A percentile compares a stretch with the other conserved stretches of the same genome.
Conservation (phyloP, 2,797 vertebrate genomes). For the Clarias fuscus region DNA sequence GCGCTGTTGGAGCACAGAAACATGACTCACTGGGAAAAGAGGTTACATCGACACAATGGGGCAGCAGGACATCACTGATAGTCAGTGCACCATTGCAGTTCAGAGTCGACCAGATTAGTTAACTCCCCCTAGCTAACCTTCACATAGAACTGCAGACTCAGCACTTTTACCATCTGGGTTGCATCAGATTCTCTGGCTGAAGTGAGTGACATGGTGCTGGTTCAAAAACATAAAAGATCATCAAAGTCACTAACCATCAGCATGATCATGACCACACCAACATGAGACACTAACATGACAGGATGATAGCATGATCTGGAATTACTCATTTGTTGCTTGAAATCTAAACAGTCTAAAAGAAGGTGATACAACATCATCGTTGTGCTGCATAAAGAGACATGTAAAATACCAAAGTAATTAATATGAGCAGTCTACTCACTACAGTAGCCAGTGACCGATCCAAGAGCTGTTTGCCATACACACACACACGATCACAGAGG, state of each 20-base stretch:
- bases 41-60: slow-evolving; percentile 38
- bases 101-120: slow-evolving; percentile 39
- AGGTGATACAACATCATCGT: background rate
- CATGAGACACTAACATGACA: background rate
- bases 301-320: background rate
- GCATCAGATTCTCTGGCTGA: slow-evolving; percentile 16
- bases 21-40: slow-evolving; percentile 35
- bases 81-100: slow-evolving; percentile 36
- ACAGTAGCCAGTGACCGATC: slow-evolving; percentile 42
- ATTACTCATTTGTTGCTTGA: background rate
- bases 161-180: background rate
- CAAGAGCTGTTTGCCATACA: slow-evolving; percentile 21
- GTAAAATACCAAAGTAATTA: background rate
- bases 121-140: background rate
- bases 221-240: background rate
- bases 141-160: background rate
- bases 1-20: slow-evolving; percentile 17
- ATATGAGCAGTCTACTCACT: background rate
- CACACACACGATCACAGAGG: slow-evolving; percentile 75
- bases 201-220: background rate
- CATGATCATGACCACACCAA: background rate
- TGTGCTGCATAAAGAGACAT: background rate
- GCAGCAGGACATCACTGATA: slow-evolving; percentile 38
- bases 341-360: slow-evolving; percentile 11
- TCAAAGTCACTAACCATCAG: background rate